Conservation (phyloP, 2,888 invertebrate genomes). For the Coecobrya sp. region DNA sequence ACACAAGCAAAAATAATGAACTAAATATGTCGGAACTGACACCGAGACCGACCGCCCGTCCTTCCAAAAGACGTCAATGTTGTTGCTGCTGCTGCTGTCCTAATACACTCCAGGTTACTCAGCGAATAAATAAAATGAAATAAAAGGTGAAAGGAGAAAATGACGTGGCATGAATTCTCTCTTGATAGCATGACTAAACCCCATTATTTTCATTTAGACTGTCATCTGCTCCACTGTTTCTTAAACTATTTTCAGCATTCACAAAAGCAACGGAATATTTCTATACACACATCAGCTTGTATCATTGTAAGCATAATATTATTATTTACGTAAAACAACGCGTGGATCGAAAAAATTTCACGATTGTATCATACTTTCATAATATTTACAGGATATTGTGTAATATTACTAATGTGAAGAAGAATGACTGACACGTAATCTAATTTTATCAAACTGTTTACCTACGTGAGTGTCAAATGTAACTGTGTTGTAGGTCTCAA, state of each 20-base stretch:
- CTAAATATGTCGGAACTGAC: conserved; percentile 41
- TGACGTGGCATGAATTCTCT: conserved; percentile 53
- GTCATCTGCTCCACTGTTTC: conserved; percentile 73
- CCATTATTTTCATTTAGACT: conserved; percentile 71
- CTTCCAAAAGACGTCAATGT: background rate
- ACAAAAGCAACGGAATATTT: background rate
- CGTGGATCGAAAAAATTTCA: conserved; percentile 8
- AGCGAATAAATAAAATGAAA: conserved; percentile 20
- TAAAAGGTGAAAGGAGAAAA: background rate
- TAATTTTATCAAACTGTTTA: conserved; percentile 27
- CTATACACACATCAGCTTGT: background rate
- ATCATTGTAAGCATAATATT: background rate
- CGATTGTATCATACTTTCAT: background rate
- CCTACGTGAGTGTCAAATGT: background rate
- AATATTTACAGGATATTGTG: conserved; percentile 28
- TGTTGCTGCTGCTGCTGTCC: background rate
- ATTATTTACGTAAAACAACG: background rate
- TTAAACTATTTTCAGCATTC: conserved; percentile 67
- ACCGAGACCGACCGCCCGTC: conserved; percentile 27
- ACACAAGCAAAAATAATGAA: conserved; percentile 40
- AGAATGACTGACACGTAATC: conserved; percentile 13
- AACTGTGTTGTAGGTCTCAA: background rate
- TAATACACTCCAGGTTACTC: conserved; percentile 33
- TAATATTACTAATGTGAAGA: conserved; percentile 15
- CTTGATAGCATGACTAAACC: conserved; percentile 73